These are phyloP conservation scores for Diplolepis rosae DNA, from an alignment of 2,888 invertebrate genomes.

Conservation along the genomic window DNA sequence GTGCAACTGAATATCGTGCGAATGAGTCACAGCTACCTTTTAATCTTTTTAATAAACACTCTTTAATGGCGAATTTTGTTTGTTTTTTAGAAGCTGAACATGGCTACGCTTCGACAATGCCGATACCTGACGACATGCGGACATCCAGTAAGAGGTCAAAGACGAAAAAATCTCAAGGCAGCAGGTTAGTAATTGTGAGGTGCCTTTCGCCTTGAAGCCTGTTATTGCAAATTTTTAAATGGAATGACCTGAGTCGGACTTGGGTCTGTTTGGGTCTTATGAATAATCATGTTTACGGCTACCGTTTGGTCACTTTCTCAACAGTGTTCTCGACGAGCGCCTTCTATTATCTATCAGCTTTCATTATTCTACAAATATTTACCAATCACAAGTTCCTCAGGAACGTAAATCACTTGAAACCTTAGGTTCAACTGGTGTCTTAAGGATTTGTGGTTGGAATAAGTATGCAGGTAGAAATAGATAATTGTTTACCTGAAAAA, in stretches of 20 bases:
- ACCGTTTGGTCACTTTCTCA: neutral
- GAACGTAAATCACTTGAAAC: neutral
- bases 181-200: constrained; percentile 81
- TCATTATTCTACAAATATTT: neutral
- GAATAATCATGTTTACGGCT: constrained; percentile 29
- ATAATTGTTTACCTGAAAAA: no score
- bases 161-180: constrained; percentile 92
- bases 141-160: constrained; percentile 83
- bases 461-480: no score
- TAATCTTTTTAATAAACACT: neutral
- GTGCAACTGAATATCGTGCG: neutral
- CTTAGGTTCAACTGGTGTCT: neutral
- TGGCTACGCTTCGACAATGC: constrained; percentile 91
- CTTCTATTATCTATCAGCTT: neutral
- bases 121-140: constrained; percentile 85
- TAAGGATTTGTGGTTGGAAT: neutral
- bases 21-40: neutral
- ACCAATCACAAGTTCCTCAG: neutral
- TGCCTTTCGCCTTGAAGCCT: neutral
- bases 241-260: neutral
- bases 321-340: neutral
- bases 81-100: constrained; percentile 88
- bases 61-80: constrained; percentile 51
- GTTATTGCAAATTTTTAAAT: neutral
- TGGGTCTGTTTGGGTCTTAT: constrained; percentile 2